These are phyloP conservation scores for Sebastes baramenuke DNA, from an alignment of 2,797 vertebrate species.

Conservation along the genomic window DNA sequence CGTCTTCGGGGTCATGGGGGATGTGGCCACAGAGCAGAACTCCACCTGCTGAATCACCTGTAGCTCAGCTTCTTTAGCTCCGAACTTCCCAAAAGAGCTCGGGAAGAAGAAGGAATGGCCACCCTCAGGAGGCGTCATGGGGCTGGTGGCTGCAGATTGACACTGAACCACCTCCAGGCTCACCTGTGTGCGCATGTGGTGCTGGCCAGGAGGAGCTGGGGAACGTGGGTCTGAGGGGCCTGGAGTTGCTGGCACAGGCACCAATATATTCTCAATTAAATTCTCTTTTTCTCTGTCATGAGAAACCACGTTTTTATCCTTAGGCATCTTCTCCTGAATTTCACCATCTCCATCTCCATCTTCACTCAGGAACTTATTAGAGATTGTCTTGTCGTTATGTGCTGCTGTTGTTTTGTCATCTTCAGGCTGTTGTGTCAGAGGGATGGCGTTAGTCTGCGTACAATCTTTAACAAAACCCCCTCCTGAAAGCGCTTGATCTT, in stretches of 20 bases:
- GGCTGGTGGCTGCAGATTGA: constrained; percentile 89
- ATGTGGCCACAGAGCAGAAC: constrained; percentile 89
- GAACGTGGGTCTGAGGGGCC: constrained; percentile 47
- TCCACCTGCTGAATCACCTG: constrained; percentile 87
- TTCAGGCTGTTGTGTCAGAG: constrained; percentile 22
- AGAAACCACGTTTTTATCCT: neutral
- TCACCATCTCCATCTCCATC: constrained; percentile 18
- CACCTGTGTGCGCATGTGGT: constrained; percentile 88
- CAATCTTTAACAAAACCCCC: constrained; percentile 10
- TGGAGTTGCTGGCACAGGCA: constrained; percentile 40
- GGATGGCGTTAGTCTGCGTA: neutral
- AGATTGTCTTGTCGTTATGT: neutral
- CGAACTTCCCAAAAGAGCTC: constrained; percentile 50
- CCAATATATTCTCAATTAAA: constrained; percentile 22
- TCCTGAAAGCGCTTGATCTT: constrained; percentile 33
- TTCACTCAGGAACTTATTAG: neutral
- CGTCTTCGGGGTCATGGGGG: constrained; percentile 84
- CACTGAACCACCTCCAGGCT: constrained; percentile 84
- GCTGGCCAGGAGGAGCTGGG: constrained; percentile 71
- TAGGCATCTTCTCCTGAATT: neutral
- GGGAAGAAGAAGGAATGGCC: constrained; percentile 83
- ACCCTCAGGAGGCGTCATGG: constrained; percentile 89
- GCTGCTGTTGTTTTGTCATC: constrained; percentile 17
- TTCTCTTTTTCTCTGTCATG: neutral
- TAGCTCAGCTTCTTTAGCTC: constrained; percentile 82